Evolutionary conservation across 2,797 vertebrate species (phyloP).

Genomic region (Parotocinclus haroldoi): DNA sequence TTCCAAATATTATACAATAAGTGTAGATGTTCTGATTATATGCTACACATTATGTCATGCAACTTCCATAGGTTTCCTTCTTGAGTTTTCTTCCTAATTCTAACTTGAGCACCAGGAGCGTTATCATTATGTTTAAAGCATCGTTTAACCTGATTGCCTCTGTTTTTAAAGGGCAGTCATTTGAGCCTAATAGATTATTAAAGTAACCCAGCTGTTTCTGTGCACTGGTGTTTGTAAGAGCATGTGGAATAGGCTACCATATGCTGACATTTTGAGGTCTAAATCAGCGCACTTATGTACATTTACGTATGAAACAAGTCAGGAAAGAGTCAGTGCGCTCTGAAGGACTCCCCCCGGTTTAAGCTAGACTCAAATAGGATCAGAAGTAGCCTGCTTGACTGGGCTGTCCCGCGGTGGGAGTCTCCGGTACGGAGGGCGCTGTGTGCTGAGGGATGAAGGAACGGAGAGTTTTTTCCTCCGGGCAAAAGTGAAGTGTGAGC

Average conservation of each 20-base stretch:
- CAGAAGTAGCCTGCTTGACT: neutral
- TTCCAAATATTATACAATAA: too few species aligned
- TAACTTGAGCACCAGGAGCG: neutral
- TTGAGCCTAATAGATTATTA: too few species aligned
- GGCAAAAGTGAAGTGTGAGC: slow-evolving; percentile 54
- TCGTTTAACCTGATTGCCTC: slow-evolving; percentile 10
- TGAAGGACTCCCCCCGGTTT: neutral
- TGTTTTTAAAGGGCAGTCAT: neutral
- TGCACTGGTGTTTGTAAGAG: neutral
- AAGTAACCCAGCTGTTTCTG: too few species aligned
- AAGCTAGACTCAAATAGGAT: too few species aligned
- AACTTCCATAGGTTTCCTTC: neutral
- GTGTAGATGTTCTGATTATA: too few species aligned
- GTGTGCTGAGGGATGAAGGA: slow-evolving; percentile 43
- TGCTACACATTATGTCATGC: neutral
- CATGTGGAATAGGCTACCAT: too few species aligned
- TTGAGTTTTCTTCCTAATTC: too few species aligned
- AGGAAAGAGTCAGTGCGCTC: too few species aligned
- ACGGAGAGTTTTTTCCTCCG: slow-evolving; percentile 49
- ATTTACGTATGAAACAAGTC: slow-evolving; percentile 4
- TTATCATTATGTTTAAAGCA: slow-evolving; percentile 16
- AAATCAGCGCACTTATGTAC: neutral
- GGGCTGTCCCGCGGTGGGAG: slow-evolving; percentile 38
- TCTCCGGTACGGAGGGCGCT: slow-evolving; percentile 45
- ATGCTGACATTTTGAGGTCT: too few species aligned